Base-by-base conservation (phyloP, 2,113 vertebrate species). In the Odontesthes bonariensis region DNA sequence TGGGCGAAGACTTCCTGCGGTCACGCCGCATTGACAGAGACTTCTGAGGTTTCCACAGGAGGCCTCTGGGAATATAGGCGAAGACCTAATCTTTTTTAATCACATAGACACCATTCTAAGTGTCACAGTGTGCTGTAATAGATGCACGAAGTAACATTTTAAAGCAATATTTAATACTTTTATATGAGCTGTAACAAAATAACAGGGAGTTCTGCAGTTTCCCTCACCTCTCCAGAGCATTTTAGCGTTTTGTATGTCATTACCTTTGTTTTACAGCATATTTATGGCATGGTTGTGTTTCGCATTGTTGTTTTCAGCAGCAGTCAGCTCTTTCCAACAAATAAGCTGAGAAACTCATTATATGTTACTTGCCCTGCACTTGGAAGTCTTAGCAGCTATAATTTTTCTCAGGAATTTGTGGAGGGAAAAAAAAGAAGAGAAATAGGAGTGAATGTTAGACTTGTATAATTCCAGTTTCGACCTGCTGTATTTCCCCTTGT, bases 1-100 rank as follows among this genome's bases (percentile, higher is more conserved):
- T 16, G 84, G 88, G 86, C 54, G 35, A 75, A 14, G 51, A 35
- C 75, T 79, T 88, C 84, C 86, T 86, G 38, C n/a, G 6, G 75
- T 75, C 65, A 53, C 4, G 46, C 66, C 70, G 7, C 19, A 0
- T 12, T 33, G 75, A 72, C 27, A 16, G 10, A 42, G 47, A 67
- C 62, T 40, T 49, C 1, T 27, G 58, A 83, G 74, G 67, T 42
- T 17, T 55, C 52, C 70, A n/a, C 74, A 13, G 12, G 22, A 63
- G 42, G 8, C 12, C 22, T 12, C 0, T 0, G 58, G 61, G 52
- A 69, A 71, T 59, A 59, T 13, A 7, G 14, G 12, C 17, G 13
- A 42, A 54, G 60, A 58, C 9, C 27, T 46, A 1, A 14, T 4
- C 6, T 8, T 12, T 52, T 75, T 53, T 11, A 54, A 47, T 19